phyloP scores from a whole-genome alignment of 2,888 invertebrate genomes.

The Myopa testacea region DNA sequence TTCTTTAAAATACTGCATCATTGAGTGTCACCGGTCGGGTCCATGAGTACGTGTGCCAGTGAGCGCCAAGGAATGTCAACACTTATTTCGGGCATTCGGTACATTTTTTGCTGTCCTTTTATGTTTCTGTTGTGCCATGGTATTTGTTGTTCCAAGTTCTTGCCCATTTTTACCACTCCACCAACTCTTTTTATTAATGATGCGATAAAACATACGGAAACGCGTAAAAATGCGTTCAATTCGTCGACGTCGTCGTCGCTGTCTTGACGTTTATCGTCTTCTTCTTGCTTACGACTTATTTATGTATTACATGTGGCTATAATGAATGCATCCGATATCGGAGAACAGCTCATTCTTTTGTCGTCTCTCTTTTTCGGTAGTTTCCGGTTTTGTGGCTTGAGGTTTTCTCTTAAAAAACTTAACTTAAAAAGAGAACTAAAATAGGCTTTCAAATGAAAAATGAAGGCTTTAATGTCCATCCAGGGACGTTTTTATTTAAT shows the following conservation, averaged over 20 bases:
- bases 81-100: neutral
- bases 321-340: too few species aligned
- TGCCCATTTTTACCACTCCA: neutral
- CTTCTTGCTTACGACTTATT: neutral
- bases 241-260: neutral
- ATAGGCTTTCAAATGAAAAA: too few species aligned
- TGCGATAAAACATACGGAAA: neutral
- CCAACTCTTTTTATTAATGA: neutral
- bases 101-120: neutral
- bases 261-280: neutral
- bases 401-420: too few species aligned
- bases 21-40: neutral
- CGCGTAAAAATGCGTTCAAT: conserved; percentile 12
- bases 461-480: too few species aligned
- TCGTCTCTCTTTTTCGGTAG: too few species aligned
- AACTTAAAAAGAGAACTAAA: too few species aligned
- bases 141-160: too few species aligned
- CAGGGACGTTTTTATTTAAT: too few species aligned
- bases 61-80: conserved; percentile 20
- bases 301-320: too few species aligned
- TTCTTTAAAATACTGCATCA: conserved; percentile 16
- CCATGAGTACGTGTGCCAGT: conserved; percentile 15
- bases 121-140: neutral
- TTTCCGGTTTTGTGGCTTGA: too few species aligned
- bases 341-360: too few species aligned